Evolutionary conservation across 2,797 vertebrate species (phyloP).

Genomic region (Hemitrygon akajei): DNA sequence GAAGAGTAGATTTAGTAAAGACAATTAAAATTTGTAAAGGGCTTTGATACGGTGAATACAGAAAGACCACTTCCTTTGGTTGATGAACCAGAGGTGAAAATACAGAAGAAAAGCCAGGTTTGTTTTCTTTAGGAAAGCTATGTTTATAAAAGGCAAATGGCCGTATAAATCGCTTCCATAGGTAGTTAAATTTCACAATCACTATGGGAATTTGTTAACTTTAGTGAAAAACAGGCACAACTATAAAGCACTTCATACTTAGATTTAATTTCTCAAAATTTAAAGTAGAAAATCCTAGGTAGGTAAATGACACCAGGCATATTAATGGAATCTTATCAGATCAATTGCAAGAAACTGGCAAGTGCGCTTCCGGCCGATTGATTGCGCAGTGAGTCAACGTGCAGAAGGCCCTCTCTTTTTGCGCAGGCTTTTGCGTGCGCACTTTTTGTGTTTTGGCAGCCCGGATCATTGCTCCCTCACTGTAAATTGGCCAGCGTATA

Average conservation of each 20-base stretch:
- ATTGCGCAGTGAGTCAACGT: too few species aligned
- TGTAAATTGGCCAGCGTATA: too few species aligned
- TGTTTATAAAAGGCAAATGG: neutral
- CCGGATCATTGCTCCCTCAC: too few species aligned
- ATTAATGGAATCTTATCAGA: too few species aligned
- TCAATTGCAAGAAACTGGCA: too few species aligned
- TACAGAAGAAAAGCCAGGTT: neutral
- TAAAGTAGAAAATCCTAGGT: neutral
- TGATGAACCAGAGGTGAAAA: neutral
- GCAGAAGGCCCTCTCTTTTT: too few species aligned
- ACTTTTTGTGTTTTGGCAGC: too few species aligned
- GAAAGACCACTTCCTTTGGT: neutral
- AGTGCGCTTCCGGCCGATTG: too few species aligned
- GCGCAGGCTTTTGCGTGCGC: too few species aligned
- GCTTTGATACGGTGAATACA: neutral
- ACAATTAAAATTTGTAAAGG: neutral
- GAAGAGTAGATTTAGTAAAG: neutral
- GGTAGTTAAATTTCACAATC: neutral
- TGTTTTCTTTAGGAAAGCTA: neutral
- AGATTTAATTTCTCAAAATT: neutral
- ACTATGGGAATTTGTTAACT: neutral
- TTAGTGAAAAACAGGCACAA: neutral
- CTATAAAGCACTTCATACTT: neutral
- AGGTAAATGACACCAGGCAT: neutral
- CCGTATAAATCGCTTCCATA: neutral